Evolutionary conservation across 2,113 vertebrate species (phyloP).

Genomic region (Arothron firmamentum): DNA sequence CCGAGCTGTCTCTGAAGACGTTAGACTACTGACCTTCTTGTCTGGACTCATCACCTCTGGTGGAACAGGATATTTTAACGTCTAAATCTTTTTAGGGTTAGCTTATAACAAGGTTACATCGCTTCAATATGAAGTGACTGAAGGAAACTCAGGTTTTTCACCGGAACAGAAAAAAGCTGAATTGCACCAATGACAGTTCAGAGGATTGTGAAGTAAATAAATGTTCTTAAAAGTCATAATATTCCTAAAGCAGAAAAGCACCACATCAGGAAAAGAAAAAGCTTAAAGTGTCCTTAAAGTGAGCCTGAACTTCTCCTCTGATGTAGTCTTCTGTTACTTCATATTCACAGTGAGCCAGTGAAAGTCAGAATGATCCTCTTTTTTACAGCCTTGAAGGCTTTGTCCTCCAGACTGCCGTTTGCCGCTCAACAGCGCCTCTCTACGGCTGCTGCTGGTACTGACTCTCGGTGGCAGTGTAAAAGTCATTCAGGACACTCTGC

Average conservation of each 20-base stretch:
- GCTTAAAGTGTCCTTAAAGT: too few relatives aligned
- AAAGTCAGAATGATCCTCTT: too few relatives aligned
- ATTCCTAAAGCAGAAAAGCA: background rate
- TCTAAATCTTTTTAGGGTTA: too few relatives aligned
- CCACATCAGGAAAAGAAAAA: background rate
- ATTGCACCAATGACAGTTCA: too few relatives aligned
- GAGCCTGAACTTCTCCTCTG: too few relatives aligned
- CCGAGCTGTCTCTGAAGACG: too few relatives aligned
- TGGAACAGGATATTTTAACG: too few relatives aligned
- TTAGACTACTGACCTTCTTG: too few relatives aligned
- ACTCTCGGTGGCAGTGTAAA: slow-evolving; percentile 88
- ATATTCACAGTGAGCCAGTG: too few relatives aligned
- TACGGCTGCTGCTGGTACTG: slow-evolving; percentile 90
- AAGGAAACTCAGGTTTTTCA: slow-evolving; percentile 1
- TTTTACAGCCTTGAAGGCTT: too few relatives aligned
- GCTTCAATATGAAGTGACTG: slow-evolving; percentile 72
- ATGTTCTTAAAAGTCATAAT: background rate
- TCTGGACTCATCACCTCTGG: too few relatives aligned
- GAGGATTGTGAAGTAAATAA: background rate
- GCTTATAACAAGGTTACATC: slow-evolving; percentile 6
- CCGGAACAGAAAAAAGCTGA: slow-evolving; percentile 17
- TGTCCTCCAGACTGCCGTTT: background rate
- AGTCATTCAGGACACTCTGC: slow-evolving; percentile 90
- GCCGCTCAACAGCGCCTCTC: background rate
- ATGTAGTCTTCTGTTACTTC: too few relatives aligned